These are phyloP conservation scores for Halcyon badia DNA, from an alignment of 2,797 vertebrate genomes.

Conservation along the genomic window DNA sequence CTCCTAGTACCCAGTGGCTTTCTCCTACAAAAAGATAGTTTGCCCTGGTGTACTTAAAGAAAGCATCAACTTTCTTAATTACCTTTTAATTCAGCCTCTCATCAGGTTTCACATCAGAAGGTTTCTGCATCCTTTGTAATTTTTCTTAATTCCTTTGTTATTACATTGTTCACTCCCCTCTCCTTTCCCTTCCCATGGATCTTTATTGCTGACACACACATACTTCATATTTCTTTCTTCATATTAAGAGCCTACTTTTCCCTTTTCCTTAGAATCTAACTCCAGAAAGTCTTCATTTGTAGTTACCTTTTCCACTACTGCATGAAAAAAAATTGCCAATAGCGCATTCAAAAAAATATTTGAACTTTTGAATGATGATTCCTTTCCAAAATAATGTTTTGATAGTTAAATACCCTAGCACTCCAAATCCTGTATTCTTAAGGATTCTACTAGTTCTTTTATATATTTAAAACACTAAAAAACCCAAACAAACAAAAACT, in stretches of 20 bases:
- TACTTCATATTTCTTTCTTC: background rate
- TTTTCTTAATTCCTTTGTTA: background rate
- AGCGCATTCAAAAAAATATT: background rate
- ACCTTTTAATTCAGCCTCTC: background rate
- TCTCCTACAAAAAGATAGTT: background rate
- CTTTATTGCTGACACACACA: background rate
- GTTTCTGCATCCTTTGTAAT: background rate
- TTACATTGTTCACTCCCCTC: fast-evolving
- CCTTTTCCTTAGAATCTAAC: background rate
- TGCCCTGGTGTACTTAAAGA: background rate
- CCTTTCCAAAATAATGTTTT: background rate
- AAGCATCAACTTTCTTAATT: background rate
- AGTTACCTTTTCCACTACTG: background rate
- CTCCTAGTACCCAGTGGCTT: background rate
- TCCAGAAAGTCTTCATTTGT: background rate
- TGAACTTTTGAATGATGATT: background rate
- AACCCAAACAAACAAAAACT: background rate
- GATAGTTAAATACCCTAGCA: background rate
- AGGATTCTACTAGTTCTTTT: background rate
- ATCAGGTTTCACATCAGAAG: background rate
- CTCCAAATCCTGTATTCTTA: background rate
- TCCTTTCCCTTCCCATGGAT: background rate
- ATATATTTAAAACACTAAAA: background rate
- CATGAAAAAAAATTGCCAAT: background rate
- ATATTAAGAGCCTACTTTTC: background rate